Evolutionary conservation across 1,140 invertebrate genomes (phyloP).

Genomic region (Drosophila teissieri): DNA sequence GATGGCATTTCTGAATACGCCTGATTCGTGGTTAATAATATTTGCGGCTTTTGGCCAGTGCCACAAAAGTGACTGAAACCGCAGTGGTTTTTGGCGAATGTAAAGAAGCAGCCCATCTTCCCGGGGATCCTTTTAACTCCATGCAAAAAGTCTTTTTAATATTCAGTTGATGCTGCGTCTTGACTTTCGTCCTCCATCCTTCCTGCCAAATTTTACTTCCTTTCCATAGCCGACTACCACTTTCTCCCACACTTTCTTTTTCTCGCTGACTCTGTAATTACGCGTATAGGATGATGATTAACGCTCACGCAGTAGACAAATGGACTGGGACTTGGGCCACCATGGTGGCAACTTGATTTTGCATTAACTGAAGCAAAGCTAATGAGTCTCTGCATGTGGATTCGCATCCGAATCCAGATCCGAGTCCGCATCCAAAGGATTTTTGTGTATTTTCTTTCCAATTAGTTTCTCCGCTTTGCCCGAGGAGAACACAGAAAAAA

Average conservation of each 20-base stretch:
- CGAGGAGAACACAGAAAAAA: slow-evolving; percentile 2
- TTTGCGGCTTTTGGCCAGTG: slow-evolving; percentile 45
- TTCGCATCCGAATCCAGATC: slow-evolving; percentile 29
- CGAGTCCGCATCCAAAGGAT: slow-evolving; percentile 40
- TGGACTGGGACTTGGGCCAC: slow-evolving; percentile 5
- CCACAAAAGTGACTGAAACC: slow-evolving; percentile 37
- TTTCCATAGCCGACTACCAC: background rate
- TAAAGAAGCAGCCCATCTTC: background rate
- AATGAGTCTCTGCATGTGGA: slow-evolving; percentile 70
- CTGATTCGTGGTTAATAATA: slow-evolving; percentile 54
- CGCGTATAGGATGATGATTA: slow-evolving; percentile 82
- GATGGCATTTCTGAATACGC: slow-evolving; percentile 21
- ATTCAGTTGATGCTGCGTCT: slow-evolving; percentile 49
- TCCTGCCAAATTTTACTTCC: background rate
- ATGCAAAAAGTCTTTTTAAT: slow-evolving; percentile 54
- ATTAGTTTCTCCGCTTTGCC: slow-evolving; percentile 62
- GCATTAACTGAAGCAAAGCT: slow-evolving; percentile 76
- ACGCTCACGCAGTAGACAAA: slow-evolving; percentile 62
- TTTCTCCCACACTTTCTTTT: slow-evolving; percentile 7
- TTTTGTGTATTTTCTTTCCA: slow-evolving; percentile 69
- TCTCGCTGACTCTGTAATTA: slow-evolving; percentile 67
- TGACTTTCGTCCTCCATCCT: background rate
- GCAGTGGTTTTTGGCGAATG: slow-evolving; percentile 33
- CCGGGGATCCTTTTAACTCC: slow-evolving; percentile 21
- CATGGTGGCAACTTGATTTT: slow-evolving; percentile 46